A percentile compares a stretch with the other conserved stretches of the same genome.
phyloP scores from a whole-genome alignment of 1,140 invertebrate genomes.

The Drosophila pseudoobscura region DNA sequence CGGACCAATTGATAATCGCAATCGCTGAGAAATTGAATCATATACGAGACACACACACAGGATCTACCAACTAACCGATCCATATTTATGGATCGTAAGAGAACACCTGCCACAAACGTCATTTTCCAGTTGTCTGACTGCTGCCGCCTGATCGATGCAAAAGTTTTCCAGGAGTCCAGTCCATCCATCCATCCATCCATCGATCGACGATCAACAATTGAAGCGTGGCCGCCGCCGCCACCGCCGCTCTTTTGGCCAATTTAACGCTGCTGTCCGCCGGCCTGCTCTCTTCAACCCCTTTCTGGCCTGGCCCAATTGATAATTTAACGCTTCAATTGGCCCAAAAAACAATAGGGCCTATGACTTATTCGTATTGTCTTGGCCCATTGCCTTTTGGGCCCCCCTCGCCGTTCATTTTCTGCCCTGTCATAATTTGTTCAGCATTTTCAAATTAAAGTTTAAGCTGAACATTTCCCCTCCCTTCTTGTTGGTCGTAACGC shows the following conservation, averaged over 20 bases:
- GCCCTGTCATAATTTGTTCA: slow-evolving; percentile 73
- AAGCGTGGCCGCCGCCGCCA: slow-evolving; percentile 64
- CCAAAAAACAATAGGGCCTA: slow-evolving; percentile 48
- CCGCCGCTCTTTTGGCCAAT: slow-evolving; percentile 62
- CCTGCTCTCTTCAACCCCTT: slow-evolving; percentile 23
- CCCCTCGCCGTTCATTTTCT: slow-evolving; percentile 17
- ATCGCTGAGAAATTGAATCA: slow-evolving; percentile 64
- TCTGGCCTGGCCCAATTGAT: slow-evolving; percentile 71
- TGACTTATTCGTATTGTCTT: slow-evolving; percentile 26
- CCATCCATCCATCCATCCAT: slow-evolving; percentile 18
- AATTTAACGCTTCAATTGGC: slow-evolving; percentile 80
- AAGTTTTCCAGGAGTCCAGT: slow-evolving; percentile 54
- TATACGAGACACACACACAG: background rate
- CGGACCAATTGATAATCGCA: slow-evolving; percentile 72
- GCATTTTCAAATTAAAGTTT: slow-evolving; percentile 60
- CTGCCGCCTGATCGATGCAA: background rate
- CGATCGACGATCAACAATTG: slow-evolving; percentile 44
- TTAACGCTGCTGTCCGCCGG: slow-evolving; percentile 56
- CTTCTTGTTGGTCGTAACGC: slow-evolving; percentile 4
- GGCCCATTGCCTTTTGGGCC: slow-evolving; percentile 41
- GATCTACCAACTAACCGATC: background rate
- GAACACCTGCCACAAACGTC: slow-evolving; percentile 62
- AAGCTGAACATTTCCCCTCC: background rate
- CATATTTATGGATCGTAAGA: slow-evolving; percentile 35
- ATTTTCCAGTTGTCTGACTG: slow-evolving; percentile 71